These are phyloP conservation scores for Machimus rusticus DNA, from an alignment of 2,888 invertebrate species.

Conservation along the genomic window DNA sequence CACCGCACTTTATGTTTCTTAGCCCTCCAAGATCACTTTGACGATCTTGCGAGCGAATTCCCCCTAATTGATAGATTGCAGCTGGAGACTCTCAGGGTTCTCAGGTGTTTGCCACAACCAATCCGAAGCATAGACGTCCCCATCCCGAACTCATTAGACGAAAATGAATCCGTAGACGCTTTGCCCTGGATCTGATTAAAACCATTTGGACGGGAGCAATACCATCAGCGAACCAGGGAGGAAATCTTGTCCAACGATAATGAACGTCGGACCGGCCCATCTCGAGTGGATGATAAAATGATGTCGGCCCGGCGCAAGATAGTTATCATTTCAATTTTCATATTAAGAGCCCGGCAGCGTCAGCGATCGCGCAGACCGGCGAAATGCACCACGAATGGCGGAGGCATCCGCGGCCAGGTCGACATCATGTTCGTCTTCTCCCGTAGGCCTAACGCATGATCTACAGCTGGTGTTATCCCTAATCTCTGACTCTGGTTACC, in stretches of 20 bases:
- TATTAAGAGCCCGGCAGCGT: conserved; percentile 24
- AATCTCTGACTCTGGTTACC: conserved; percentile 31
- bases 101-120: background rate
- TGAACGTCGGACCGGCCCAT: conserved; percentile 7
- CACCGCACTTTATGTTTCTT: conserved; percentile 17
- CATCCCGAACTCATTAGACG: background rate
- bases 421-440: conserved; percentile 9
- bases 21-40: background rate
- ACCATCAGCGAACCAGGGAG: background rate
- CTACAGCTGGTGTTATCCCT: conserved; percentile 28
- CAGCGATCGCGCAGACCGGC: background rate
- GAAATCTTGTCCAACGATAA: conserved; percentile 21
- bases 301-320: conserved; percentile 13
- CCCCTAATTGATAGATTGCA: conserved; percentile 11
- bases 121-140: background rate
- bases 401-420: background rate
- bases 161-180: background rate
- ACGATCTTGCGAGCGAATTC: background rate
- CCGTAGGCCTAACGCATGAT: conserved; percentile 29
- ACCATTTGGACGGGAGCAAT: background rate
- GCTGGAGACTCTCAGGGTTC: background rate
- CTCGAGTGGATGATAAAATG: conserved; percentile 27
- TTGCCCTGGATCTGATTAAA: conserved; percentile 17
- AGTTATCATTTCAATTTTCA: conserved; percentile 38
- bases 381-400: background rate